These are phyloP conservation scores for Sacculina carcini DNA, from an alignment of 2,888 invertebrate genomes.

Conservation along the genomic window DNA sequence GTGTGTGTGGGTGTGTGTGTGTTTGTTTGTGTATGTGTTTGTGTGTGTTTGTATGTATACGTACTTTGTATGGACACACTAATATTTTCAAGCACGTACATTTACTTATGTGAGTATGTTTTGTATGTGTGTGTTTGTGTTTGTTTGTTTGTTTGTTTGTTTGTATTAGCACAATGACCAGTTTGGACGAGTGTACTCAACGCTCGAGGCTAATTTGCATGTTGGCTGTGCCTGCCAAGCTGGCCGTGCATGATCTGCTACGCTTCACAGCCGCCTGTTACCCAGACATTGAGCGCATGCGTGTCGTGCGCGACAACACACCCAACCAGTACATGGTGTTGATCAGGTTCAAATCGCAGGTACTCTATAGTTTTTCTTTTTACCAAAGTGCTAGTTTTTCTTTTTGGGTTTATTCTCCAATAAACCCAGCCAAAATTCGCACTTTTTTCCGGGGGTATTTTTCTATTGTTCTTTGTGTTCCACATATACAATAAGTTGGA, in stretches of 20 bases:
- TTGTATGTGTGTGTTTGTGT: no score
- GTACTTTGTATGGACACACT: no score
- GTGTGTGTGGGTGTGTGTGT: no score
- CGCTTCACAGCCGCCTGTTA: slow-evolving; percentile 84
- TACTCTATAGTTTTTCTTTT: slow-evolving; percentile 13
- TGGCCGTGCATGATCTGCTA: slow-evolving; percentile 75
- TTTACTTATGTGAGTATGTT: no score
- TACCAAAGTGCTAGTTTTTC: background rate
- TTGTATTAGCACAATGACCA: slow-evolving; percentile 38
- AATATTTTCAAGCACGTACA: no score
- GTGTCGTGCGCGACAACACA: slow-evolving; percentile 57
- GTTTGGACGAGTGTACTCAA: slow-evolving; percentile 34
- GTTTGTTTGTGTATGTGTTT: no score
- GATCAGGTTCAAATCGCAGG: slow-evolving; percentile 41
- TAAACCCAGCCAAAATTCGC: no score
- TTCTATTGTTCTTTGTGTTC: background rate
- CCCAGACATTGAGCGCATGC: slow-evolving; percentile 60
- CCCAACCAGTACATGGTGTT: slow-evolving; percentile 97
- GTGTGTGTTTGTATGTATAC: no score
- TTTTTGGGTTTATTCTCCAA: background rate
- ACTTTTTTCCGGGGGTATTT: no score
- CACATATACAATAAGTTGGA: background rate
- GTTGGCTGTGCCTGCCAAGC: slow-evolving; percentile 61
- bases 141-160: slow-evolving; percentile 3
- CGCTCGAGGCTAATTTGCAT: slow-evolving; percentile 62